phyloP scores from a whole-genome alignment of 2,113 vertebrate genomes.

The Psephotus haematonotus region DNA sequence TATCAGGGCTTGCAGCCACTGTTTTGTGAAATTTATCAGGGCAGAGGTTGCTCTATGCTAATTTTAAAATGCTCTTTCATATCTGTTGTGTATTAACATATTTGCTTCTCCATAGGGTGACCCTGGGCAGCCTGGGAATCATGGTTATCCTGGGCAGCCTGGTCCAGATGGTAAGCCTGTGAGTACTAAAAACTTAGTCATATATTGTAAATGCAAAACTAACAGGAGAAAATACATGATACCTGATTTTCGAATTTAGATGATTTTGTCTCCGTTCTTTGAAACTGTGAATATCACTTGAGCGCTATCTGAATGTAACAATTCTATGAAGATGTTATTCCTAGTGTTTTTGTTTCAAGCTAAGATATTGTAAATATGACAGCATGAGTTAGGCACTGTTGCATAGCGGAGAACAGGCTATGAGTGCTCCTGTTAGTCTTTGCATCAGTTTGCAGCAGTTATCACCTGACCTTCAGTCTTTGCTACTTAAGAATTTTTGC shows the following conservation, averaged over 20 bases:
- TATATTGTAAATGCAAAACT: slow-evolving; percentile 64
- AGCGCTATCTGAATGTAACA: background rate
- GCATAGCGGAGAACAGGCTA: background rate
- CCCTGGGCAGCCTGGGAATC: slow-evolving; percentile 79
- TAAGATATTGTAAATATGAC: background rate
- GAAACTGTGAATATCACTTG: background rate
- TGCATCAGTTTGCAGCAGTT: background rate
- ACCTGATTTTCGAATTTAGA: background rate
- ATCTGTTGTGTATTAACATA: background rate
- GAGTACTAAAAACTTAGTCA: slow-evolving; percentile 95
- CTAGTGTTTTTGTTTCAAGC: background rate
- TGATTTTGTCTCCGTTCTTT: background rate
- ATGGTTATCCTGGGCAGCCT: slow-evolving; percentile 87
- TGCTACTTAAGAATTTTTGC: background rate
- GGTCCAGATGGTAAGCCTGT: slow-evolving; percentile 99
- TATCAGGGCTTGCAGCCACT: background rate
- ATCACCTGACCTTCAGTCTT: background rate
- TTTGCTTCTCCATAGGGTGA: slow-evolving; percentile 81
- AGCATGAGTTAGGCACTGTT: background rate
- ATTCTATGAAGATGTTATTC: background rate
- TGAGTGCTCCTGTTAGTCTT: background rate
- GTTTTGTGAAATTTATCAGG: background rate
- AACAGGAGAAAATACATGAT: background rate
- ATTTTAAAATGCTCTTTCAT: background rate
- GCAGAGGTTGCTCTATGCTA: background rate